Base-by-base conservation (phyloP, 1,140 invertebrate species). In the Adelges cooleyi region DNA sequence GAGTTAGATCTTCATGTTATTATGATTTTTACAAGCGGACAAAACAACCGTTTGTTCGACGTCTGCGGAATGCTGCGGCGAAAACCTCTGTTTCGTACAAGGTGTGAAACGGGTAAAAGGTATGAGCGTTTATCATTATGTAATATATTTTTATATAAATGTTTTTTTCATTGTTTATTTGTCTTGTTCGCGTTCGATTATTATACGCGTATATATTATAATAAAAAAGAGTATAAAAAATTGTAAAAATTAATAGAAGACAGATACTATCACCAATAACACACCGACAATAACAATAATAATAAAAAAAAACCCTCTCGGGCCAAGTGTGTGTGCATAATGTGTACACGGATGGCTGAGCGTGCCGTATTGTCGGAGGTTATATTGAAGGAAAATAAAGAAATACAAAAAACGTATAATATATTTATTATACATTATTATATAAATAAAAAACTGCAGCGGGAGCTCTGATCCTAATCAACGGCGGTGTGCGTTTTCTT, bases 401-500 rank as follows among this genome's bases (percentile, higher is more conserved):
- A 22, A 15, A 22, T 10, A 15, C n/a, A 33, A 33, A 18, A 54
- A 27, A 25, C 38, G 44, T 44, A 44, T 18, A 59, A 44, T 18
- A 42, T 5, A 23, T 13, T 5, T n/a, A 13, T 6, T 44, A n/a
- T 33, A 33, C 29, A 33, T n/a, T n/a, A n/a, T n/a, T 44, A n/a
- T 33, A 33, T 11, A 33, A 33, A 33, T 33, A 56, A 44, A 56
- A 27, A 48, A 46, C n/a, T 46, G 18, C 56, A 46, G 42, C 56
- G 56, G 40, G 42, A 48, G 56, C 42, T 62, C 42, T 44, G 56
- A 62, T 62, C 38, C 38, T 62, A 62, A 62, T 62, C 56, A n/a
- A n/a, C n/a, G 20, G 4, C 48, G 23, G 23, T 27, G 40, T 29
- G 40, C 27, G 22, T 33, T 62, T 62, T 62, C 56, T 48, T 62